phyloP scores from a whole-genome alignment of 2,888 invertebrate genomes.

The Cancer borealis region DNA sequence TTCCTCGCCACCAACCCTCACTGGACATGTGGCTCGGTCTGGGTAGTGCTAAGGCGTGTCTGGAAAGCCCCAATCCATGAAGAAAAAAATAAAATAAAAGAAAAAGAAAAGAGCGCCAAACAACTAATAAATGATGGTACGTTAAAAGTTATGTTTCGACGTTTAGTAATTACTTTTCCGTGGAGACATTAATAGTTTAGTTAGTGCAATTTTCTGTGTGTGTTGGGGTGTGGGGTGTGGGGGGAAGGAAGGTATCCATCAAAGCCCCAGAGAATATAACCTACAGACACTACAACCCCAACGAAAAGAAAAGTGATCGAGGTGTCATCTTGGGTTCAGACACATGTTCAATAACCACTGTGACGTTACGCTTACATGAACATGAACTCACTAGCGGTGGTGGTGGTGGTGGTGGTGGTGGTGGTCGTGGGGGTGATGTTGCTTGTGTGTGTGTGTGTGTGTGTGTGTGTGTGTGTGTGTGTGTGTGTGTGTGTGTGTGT shows the following conservation, averaged over 20 bases:
- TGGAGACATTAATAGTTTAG: not conserved
- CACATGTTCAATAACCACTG: not conserved
- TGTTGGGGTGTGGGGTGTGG: too few relatives aligned
- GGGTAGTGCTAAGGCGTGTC: not conserved
- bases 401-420: not conserved
- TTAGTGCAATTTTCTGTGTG: too few relatives aligned
- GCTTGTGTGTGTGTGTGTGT: conserved; percentile 1
- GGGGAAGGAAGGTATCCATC: not conserved
- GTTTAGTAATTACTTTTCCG: not conserved
- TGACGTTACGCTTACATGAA: not conserved
- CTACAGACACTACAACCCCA: too few relatives aligned
- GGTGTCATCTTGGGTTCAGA: not conserved
- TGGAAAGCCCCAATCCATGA: not conserved
- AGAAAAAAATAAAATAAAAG: not conserved
- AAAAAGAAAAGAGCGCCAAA: too few relatives aligned
- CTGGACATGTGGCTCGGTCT: too few relatives aligned
- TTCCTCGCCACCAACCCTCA: not conserved
- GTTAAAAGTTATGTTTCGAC: too few relatives aligned
- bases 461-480: conserved; percentile 3
- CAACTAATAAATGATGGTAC: too few relatives aligned
- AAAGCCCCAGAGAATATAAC: too few relatives aligned
- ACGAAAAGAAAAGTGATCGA: not conserved
- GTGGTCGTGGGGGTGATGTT: not conserved
- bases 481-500: not conserved
- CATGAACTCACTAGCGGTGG: not conserved